Conservation (phyloP, 2,888 invertebrate species). For the Ectemnius continuus region DNA sequence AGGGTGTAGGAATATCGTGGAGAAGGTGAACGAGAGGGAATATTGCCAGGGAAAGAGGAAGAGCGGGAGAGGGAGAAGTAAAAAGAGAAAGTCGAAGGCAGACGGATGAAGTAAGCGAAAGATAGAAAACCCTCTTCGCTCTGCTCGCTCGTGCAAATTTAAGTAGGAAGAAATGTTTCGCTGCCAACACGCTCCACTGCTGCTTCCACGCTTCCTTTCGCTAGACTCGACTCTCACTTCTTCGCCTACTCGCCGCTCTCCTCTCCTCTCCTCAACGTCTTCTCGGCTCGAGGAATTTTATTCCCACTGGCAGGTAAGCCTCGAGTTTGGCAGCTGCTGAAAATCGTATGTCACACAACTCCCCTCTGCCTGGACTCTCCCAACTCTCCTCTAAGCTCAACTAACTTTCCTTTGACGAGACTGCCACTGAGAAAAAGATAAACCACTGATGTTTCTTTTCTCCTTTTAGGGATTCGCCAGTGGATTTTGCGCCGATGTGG, state of each 20-base stretch:
- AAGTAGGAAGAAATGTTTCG: constrained; percentile 56
- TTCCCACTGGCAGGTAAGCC: neutral
- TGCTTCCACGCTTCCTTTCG: constrained; percentile 15
- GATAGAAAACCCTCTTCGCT: constrained; percentile 43
- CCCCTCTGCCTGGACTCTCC: too few species aligned
- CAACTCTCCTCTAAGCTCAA: neutral
- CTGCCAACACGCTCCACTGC: constrained; percentile 33
- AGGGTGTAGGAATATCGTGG: neutral
- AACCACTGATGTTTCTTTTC: constrained; percentile 36
- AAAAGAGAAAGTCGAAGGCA: neutral
- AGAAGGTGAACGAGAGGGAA: constrained; percentile 3
- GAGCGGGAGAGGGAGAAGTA: constrained; percentile 1
- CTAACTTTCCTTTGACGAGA: constrained; percentile 40
- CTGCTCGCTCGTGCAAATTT: constrained; percentile 58
- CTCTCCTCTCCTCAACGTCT: constrained; percentile 27
- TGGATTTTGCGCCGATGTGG: too few species aligned
- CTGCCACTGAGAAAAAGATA: constrained; percentile 24
- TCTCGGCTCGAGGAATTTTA: constrained; percentile 40
- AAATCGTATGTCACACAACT: too few species aligned
- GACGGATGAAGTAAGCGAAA: constrained; percentile 3
- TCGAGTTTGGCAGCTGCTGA: too few species aligned
- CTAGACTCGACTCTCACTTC: too few species aligned
- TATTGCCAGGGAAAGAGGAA: neutral
- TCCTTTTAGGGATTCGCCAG: neutral
- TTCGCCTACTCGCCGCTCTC: constrained; percentile 7